Base-by-base conservation (phyloP, 2,888 invertebrate species). In the Oscheius sp. region DNA sequence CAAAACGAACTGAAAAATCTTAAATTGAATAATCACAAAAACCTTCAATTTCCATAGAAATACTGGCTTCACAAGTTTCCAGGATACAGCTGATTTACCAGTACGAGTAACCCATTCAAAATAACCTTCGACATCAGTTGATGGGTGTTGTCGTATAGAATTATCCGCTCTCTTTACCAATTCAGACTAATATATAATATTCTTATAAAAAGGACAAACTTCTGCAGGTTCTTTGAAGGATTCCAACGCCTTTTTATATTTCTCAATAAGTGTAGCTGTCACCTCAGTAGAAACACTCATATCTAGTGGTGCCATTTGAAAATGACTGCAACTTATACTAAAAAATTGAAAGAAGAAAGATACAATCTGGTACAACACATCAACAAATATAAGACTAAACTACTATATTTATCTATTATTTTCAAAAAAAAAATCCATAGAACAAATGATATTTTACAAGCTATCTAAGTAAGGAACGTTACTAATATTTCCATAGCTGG, bases 21-120 rank as follows among this genome's bases (percentile, higher is more conserved):
- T 24, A 6, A 41, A 50, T 28, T 17, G 38, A 22, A 38, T 26
- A 26, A 63, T 38, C 0, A 36, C 14, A 28, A 44, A 12, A 24
- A 26, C 81, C 67, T 82, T 71, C 4, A 82, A 32, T 64, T 83
- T 82, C 79, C 78, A 82, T 8, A 80, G 28, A 45, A 82, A 74
- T 1, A 72, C 77, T 2, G 69, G 67, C 22, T 66, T 62, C 20
- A 83, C 67, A 26, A 72, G 17, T 8, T 62, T 54, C 82, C 82
- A 82, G 9, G 70, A 38, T 20, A 82, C 56, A 17, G 59, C 30
- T 8, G 80, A 41, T 2, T 67, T 62, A 0, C 80, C 81, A 17
- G 45, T 50, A 4, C 38, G 44, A 9, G 75, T 73, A 51, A 70
- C 67, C 67, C 67, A 74, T 36, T 67, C 56, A 51, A 82, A 82